Evolutionary conservation across 2,888 invertebrate genomes (phyloP).

Genomic region (Andrena haemorrhoa): DNA sequence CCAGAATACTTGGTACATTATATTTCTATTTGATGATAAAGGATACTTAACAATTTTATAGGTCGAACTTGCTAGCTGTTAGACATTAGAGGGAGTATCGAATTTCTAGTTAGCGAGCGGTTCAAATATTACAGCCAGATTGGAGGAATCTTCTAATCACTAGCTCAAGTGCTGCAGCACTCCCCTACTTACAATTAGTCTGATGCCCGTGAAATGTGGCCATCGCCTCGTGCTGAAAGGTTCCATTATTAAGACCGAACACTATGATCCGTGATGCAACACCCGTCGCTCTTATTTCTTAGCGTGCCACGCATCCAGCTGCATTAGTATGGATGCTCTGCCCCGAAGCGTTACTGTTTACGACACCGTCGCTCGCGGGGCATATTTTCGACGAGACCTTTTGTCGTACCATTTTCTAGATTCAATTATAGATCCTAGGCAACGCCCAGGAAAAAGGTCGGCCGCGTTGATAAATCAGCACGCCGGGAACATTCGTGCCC

Average conservation of each 20-base stretch:
- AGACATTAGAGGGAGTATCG: not conserved
- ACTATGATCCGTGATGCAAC: not conserved
- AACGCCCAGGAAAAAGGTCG: constrained; percentile 55
- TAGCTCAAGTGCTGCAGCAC: no score
- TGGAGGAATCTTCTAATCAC: no score
- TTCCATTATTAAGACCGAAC: not conserved
- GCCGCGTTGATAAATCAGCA: constrained; percentile 59
- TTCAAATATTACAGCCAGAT: no score
- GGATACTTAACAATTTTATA: not conserved
- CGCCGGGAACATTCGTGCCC: constrained; percentile 40
- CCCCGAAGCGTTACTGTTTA: constrained; percentile 28
- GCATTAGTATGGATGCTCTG: constrained; percentile 29
- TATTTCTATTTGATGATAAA: no score
- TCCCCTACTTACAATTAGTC: no score
- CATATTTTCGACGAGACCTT: constrained; percentile 53
- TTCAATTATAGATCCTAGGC: constrained; percentile 75
- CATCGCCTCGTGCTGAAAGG: not conserved
- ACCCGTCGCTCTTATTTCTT: not conserved
- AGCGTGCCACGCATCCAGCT: constrained; percentile 2
- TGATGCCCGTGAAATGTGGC: no score
- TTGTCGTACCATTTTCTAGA: constrained; percentile 63
- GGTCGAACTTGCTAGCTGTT: not conserved
- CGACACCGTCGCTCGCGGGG: constrained; percentile 21
- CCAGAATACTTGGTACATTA: no score
- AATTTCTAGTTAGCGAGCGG: no score